Evolutionary conservation across 2,797 vertebrate species (phyloP), one percentile per base, ranked within the genome.

Genomic region (Cynopterus sphinx): DNA sequence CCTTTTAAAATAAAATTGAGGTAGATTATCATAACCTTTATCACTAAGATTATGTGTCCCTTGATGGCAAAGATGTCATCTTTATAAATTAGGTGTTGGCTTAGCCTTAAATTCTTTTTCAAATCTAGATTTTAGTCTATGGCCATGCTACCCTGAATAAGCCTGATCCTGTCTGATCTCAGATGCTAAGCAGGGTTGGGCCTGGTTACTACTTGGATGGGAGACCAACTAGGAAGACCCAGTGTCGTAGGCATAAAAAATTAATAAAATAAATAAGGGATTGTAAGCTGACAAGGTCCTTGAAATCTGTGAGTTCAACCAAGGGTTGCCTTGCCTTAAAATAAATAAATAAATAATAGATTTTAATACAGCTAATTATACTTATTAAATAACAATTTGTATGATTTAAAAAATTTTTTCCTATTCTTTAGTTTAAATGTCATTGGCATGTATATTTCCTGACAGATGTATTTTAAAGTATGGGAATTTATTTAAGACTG

Each of bases 1-100:
- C 13, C 39, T 90, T 74, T 70, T 83, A 61, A 67, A 91, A 77
- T 90, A 71, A 93, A 91, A 87, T 83, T 79, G 67, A 87, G 31
- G 33, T 95, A 0, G 9, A 88, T 95, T 87, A 68, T 49, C 49
- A 7, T 78, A 75, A 77, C 7, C 13, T 86, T 89, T 81, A 41
- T 88, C 43, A 71, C 36, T 90, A 81, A 92, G 36, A 31, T 85
- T 81, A 22, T 86, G 4, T 84, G 16, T 92, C 95, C 31, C 53
- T 90, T 82, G 21, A 92, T 70, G 43, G 17, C 39, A 95, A 73
- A 95, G 24, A 87, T 94, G 15, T 57, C 15, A 21, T 82, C 74
- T 95, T 93, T 13, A 49, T 93, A 88, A 88, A 31, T 74, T 79
- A 81, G 57, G 63, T 74, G 26, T 86, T 92, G 65, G 5, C 17